Conservation (phyloP, 1,140 invertebrate species). For the Bombus waltoni region DNA sequence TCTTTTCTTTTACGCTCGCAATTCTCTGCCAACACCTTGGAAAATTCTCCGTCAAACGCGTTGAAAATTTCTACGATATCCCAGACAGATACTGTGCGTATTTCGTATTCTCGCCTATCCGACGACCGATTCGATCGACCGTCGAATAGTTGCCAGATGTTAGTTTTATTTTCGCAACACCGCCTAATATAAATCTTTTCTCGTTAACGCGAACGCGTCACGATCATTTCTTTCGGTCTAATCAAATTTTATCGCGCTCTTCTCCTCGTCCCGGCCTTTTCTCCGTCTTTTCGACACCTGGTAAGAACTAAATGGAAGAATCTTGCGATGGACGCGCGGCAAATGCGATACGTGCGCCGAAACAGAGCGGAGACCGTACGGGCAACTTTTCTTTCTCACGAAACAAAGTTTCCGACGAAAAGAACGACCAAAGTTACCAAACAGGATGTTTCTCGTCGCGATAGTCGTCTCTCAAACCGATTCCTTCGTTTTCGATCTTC, state of each 20-base stretch:
- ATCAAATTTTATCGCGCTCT: too few relatives aligned
- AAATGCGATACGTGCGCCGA: constrained; percentile 38
- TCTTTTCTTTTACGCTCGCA: constrained; percentile 20
- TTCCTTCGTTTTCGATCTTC: too few relatives aligned
- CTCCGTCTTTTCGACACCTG: background rate
- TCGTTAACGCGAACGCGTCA: too few relatives aligned
- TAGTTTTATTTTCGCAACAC: too few relatives aligned
- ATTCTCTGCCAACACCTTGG: constrained; percentile 22
- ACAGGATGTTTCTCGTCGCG: background rate
- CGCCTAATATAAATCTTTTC: too few relatives aligned
- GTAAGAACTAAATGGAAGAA: constrained; percentile 44
- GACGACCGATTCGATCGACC: too few relatives aligned
- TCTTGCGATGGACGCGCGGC: constrained; percentile 38
- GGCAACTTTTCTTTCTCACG: background rate
- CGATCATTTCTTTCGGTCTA: too few relatives aligned
- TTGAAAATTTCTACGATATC: background rate
- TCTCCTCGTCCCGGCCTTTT: background rate
- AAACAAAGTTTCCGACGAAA: background rate
- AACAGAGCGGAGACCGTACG: constrained; percentile 19
- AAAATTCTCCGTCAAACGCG: background rate
- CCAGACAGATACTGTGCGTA: background rate
- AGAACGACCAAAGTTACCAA: background rate
- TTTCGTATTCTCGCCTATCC: background rate
- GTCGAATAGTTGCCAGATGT: too few relatives aligned
- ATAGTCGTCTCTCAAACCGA: too few relatives aligned